A percentile compares a stretch with the other conserved stretches of the same genome.
phyloP scores from a whole-genome alignment of 2,113 vertebrate species.

The Oxyruncus cristatus region DNA sequence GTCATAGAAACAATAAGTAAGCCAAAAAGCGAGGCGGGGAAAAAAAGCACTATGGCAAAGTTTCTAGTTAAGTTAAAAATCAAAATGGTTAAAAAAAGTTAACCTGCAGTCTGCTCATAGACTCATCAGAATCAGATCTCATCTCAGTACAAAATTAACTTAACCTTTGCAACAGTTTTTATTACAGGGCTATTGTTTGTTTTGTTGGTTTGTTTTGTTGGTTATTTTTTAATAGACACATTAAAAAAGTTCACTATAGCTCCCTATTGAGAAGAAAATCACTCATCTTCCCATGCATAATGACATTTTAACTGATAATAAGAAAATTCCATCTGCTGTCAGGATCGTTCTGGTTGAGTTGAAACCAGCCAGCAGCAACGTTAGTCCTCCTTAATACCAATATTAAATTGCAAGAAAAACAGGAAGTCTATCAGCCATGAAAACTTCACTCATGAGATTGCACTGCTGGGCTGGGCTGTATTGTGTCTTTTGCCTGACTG shows the following conservation, averaged over 20 bases:
- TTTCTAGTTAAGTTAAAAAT: background rate
- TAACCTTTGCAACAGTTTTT: background rate
- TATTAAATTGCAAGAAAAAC: conserved; percentile 6
- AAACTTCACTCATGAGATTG: background rate
- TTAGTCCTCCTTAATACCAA: background rate
- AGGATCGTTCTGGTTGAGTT: background rate
- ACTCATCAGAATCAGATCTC: background rate
- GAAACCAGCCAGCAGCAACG: background rate
- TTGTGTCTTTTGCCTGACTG: background rate
- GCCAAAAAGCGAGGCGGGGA: background rate
- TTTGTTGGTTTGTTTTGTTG: background rate
- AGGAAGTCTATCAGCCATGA: conserved; percentile 30
- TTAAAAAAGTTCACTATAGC: background rate
- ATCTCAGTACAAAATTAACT: background rate
- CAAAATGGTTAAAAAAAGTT: background rate
- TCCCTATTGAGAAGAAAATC: background rate
- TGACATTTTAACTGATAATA: background rate
- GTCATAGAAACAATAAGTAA: background rate
- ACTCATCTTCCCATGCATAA: background rate
- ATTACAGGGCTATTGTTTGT: background rate
- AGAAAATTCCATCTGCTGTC: background rate
- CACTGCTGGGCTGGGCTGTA: background rate
- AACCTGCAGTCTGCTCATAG: background rate
- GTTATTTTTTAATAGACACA: background rate
- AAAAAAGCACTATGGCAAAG: background rate